These are phyloP conservation scores for Lampropteryx suffumata DNA, from an alignment of 2,888 invertebrate genomes.

Conservation along the genomic window DNA sequence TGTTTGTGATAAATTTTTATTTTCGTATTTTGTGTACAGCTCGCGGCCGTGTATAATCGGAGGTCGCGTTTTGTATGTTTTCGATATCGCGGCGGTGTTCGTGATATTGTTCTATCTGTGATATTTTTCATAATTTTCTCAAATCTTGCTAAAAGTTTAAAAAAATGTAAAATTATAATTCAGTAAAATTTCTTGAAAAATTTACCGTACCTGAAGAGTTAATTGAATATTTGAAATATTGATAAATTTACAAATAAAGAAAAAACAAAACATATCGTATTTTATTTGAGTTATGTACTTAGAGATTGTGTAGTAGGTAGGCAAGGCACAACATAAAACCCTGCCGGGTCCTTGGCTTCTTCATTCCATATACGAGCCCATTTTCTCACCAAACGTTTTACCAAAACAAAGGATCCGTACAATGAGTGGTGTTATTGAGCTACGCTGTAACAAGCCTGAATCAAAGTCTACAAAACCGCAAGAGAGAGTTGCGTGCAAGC, in stretches of 20 bases:
- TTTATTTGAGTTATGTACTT: conserved; percentile 34
- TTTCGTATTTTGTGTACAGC: conserved; percentile 71
- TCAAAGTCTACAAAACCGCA: conserved; percentile 47
- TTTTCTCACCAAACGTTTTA: conserved; percentile 8
- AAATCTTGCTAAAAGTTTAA: conserved; percentile 51
- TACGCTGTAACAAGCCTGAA: conserved; percentile 46
- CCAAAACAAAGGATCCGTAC: conserved; percentile 20
- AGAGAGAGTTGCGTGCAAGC: conserved; percentile 67
- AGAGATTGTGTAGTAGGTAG: neutral
- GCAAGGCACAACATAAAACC: no score
- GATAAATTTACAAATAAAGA: conserved; percentile 76
- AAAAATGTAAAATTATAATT: conserved; percentile 70
- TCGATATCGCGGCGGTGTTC: conserved; percentile 51
- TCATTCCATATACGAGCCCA: neutral
- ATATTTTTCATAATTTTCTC: conserved; percentile 58
- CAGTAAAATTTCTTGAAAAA: conserved; percentile 63
- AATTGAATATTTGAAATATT: conserved; percentile 35
- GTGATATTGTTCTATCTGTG: conserved; percentile 62
- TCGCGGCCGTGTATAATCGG: conserved; percentile 62
- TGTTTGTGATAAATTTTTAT: conserved; percentile 69
- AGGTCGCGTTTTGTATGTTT: conserved; percentile 67
- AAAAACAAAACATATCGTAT: conserved; percentile 47
- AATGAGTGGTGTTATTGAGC: conserved; percentile 22
- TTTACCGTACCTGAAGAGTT: conserved; percentile 63
- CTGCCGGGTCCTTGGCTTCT: neutral